Base-by-base conservation (phyloP, 92 coral and sea anemone genomes). In the Micromussa lordhowensis region DNA sequence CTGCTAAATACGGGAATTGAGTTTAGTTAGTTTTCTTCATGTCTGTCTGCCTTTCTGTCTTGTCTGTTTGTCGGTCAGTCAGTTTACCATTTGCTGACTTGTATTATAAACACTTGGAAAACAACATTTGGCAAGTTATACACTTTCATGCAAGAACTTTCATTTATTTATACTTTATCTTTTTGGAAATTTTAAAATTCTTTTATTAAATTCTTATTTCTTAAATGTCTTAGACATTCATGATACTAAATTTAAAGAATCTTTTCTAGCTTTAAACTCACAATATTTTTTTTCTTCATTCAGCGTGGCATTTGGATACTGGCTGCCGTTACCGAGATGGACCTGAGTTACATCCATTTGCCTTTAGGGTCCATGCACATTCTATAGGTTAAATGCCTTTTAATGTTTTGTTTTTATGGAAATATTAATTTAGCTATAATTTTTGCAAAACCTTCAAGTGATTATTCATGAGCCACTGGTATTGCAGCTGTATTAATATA, bases 281-380 rank as follows among this genome's bases (percentile, higher is more conserved):
- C 30, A 29, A 2, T 3, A 30, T 21, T 53, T 73, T 64, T 29
- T 79, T 81, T 77, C 51, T 19, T 61, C 18, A 55, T 61, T 85
- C 85, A 97, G 99, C 90, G n/a, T 96, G 92, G 91, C 96, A 96
- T 88, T 85, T 98, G 79, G 90, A 98, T 87, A 84, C 91, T 79
- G 96, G 94, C 2, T 98, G 99, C 71, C 58, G 49, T 24, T 98
- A 98, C 74, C 14, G 66, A 13, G 80, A 84, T 55, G 92, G 93
- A 31, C 90, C 98, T 0, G 92, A 82, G 32, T 87, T 98, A 79
- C 98, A 98, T 61, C 99, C 99, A 0, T 98, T 98, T 85, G 98
- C 98, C n/a, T 98, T 98, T 87, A 85, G 99, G 53, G 99, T 98
- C 31, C 99, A 98, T 54, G 93, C 99, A 1, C 99, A 98, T 82